Percentiles rank a stretch among this genome's conserved stretches.
phyloP scores from a whole-genome alignment of 2,888 invertebrate species.

The Willowsia nigromaculata region DNA sequence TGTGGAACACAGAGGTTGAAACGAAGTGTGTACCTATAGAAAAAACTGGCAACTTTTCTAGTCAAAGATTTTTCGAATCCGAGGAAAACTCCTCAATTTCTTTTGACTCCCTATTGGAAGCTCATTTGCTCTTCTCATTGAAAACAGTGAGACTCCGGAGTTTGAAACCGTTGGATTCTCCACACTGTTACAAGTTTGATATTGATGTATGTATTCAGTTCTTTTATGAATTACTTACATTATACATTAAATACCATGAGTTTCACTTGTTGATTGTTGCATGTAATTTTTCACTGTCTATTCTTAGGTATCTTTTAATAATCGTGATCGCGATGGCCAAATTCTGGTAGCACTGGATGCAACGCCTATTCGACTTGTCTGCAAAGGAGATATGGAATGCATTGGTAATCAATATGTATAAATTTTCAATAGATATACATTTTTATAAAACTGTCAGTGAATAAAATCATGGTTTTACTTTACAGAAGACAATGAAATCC shows the following conservation, averaged over 20 bases:
- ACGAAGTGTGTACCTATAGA: slow-evolving; percentile 72
- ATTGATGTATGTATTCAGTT: slow-evolving; percentile 84
- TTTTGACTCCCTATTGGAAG: slow-evolving; percentile 90
- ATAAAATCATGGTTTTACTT: slow-evolving; percentile 36
- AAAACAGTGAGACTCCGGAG: slow-evolving; percentile 95
- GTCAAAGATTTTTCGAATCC: slow-evolving; percentile 83
- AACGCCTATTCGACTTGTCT: slow-evolving; percentile 87
- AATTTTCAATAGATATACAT: too few species aligned
- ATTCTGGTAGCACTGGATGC: slow-evolving; percentile 90
- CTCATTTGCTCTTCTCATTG: slow-evolving; percentile 88
- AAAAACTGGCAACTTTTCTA: slow-evolving; percentile 80
- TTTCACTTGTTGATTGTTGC: neutral
- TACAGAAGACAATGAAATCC: slow-evolving; percentile 86
- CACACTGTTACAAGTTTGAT: slow-evolving; percentile 95
- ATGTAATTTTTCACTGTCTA: neutral
- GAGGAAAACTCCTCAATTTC: slow-evolving; percentile 86
- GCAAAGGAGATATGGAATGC: slow-evolving; percentile 89
- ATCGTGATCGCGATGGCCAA: slow-evolving; percentile 96
- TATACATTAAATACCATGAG: too few species aligned
- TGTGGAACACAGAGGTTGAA: slow-evolving; percentile 85
- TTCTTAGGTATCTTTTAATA: slow-evolving; percentile 88
- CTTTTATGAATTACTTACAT: too few species aligned
- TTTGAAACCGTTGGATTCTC: slow-evolving; percentile 91
- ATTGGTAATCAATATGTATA: slow-evolving; percentile 82
- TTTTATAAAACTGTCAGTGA: too few species aligned